Base-by-base conservation (phyloP, 2,113 vertebrate species). In the Ahaetulla prasina region DNA sequence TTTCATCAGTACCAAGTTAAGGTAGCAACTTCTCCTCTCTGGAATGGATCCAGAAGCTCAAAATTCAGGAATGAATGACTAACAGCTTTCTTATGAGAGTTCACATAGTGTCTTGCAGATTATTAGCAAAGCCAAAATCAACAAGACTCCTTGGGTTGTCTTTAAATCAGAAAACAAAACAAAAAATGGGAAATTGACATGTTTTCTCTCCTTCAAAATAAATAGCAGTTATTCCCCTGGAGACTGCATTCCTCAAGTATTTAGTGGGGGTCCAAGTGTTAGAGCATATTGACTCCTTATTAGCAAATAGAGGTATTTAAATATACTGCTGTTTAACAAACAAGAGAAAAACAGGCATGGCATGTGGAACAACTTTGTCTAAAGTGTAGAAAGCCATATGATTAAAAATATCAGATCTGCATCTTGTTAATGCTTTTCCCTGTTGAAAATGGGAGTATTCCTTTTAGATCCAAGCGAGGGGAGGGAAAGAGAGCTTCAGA, bases 231-330 rank as follows among this genome's bases (percentile, higher is more conserved):
- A 88, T 92, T 91, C 68, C 27, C 86, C 49, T 85, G 94, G 94
- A 95, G 95, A 96, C 49, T 95, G 94, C 92, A 95, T 92, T 91
- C 93, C 90, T 57, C 91, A 91, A 92, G 43, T 91, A 93, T 93
- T 92, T 9, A 4, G 93, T 96, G 88, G 0, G 2, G 2, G 20
- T 0, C 9, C 49, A 43, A 3, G 47, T 80, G 80, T 95, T 85
- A 55, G 39, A 88, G 90, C 47, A 68, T 50, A 35, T 91, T 43
- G 68, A 90, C 52, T 50, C 30, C n/a, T 50, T 25, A n/a, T 12
- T 43, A 22, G 12, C n/a, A 74, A 43, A 74, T 20, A 87, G n/a
- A 52, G 50, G 25, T 30, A 45, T 60, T 89, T 90, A 45, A 50
- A 7, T 52, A 49, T 22, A 3, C 1, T n/a, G 30, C 60, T 57